Percentiles rank a stretch among this genome's conserved stretches.
Evolutionary conservation across 2,797 vertebrate species (phyloP).

Genomic region (Dromococcyx pavoninus): DNA sequence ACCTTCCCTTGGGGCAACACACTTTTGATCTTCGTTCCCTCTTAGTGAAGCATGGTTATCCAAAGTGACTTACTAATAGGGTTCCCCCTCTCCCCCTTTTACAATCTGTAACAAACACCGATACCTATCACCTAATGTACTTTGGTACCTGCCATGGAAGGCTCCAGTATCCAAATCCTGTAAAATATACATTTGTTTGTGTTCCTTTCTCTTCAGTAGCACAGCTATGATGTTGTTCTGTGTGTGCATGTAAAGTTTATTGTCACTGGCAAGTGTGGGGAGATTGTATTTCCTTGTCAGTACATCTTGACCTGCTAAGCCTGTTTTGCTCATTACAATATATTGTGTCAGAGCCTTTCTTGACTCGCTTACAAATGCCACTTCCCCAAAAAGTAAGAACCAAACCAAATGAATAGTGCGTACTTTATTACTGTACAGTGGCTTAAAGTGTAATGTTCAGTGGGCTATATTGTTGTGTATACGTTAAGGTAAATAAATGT

Average conservation of each 20-base stretch:
- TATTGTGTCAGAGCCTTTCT: not conserved
- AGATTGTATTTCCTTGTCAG: constrained; percentile 26
- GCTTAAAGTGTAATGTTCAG: constrained; percentile 14
- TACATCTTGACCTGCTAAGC: constrained; percentile 40
- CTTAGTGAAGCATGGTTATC: not conserved
- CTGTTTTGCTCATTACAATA: constrained; percentile 64
- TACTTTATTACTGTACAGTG: not conserved
- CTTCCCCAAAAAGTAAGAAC: constrained; percentile 10
- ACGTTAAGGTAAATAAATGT: constrained; percentile 56
- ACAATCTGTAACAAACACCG: constrained; percentile 4
- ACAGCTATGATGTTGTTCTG: not conserved
- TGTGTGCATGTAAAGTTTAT: not conserved
- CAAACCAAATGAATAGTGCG: not conserved
- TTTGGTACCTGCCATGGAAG: constrained; percentile 13
- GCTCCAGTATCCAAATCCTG: not conserved
- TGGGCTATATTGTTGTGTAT: constrained; percentile 13
- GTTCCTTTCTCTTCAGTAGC: not conserved
- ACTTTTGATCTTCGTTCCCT: constrained; percentile 53
- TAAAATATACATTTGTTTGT: not conserved
- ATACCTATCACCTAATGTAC: not conserved
- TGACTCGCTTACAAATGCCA: not conserved
- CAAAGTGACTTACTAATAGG: not conserved
- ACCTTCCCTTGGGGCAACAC: not conserved
- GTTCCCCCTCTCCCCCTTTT: not conserved
- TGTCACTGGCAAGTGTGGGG: not conserved